Base-by-base conservation (phyloP, 2,113 vertebrate genomes). In the Anolis carolinensis region DNA sequence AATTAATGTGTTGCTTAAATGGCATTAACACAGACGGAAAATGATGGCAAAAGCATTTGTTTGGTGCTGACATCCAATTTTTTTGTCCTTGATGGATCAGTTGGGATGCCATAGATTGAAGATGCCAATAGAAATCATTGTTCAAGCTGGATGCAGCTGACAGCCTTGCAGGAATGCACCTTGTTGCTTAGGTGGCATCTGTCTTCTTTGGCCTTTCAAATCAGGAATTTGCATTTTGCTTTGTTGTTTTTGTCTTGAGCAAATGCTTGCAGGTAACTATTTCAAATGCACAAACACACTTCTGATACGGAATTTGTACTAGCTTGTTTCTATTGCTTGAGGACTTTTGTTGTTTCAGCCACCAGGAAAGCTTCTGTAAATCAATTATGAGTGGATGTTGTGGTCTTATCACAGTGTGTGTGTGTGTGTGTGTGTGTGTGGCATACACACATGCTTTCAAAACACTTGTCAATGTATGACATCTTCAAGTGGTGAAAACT, bases 71-170 rank as follows among this genome's bases (percentile, higher is more conserved):
- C 34, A 63, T 32, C 52, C 36, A n/a, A 55, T 85, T 72, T 85
- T 82, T 44, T 16, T 82, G 74, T 81, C 73, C 39, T 50, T 82
- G 83, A 82, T 52, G 27, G 84, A 82, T 85, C 65, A 78, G 25
- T 70, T 48, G n/a, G 34, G 36, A 52, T 65, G 39, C 79, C 73
- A 52, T 85, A 65, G 73, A 52, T 71, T 85, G 73, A 62, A 89
- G 85, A 77, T 78, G 73, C 52, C 79, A 36, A 52, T 77, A 85
- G 16, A n/a, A 48, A 89, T 89, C 73, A 85, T 48, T 77, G 70
- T 75, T 30, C 83, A 71, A 76, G 23, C 4, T 62, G 34, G 82
- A 76, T n/a, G 39, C 74, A 83, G 62, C 70, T 9, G 76, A 83
- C 83, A 85, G 67, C 63, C 16, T 18, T 44, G 63, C 52, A 82